These are phyloP conservation scores for Macrostomum lignano DNA, from an alignment of 1,140 invertebrate species.

Conservation along the genomic window DNA sequence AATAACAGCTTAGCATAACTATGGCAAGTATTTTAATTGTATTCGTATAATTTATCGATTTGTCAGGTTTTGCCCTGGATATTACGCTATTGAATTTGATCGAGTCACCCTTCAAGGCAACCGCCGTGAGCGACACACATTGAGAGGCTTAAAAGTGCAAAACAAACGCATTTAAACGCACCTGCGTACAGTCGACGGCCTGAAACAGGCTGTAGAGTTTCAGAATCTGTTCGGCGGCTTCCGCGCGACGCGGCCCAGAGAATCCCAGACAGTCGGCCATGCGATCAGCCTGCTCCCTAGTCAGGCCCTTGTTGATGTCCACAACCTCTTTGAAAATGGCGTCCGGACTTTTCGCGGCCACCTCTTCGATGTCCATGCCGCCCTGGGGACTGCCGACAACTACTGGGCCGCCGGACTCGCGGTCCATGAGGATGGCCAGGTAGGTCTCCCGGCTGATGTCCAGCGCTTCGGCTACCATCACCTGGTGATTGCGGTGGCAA, in stretches of 20 bases:
- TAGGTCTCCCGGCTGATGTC: conserved; percentile 81
- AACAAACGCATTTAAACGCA: too few relatives aligned
- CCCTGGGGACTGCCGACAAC: conserved; percentile 17
- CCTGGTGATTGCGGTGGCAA: too few relatives aligned
- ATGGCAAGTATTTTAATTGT: too few relatives aligned
- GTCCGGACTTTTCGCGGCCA: conserved; percentile 73
- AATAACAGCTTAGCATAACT: too few relatives aligned
- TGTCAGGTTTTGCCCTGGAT: too few relatives aligned
- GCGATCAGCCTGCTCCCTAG: conserved; percentile 42
- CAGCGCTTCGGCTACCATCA: conserved; percentile 95
- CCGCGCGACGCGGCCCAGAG: conserved; percentile 33
- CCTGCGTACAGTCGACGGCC: conserved; percentile 69
- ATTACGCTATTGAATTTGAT: too few relatives aligned
- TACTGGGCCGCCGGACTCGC: conserved; percentile 30
- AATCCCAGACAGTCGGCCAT: conserved; percentile 66
- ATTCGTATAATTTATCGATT: too few relatives aligned
- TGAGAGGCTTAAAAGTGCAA: too few relatives aligned
- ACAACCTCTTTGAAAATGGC: conserved; percentile 44
- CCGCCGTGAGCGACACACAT: too few relatives aligned
- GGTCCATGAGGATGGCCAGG: conserved; percentile 78
- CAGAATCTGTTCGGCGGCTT: conserved; percentile 56
- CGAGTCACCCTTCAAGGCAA: too few relatives aligned
- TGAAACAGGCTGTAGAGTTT: conserved; percentile 68
- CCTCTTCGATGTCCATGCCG: conserved; percentile 84
- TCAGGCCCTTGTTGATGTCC: conserved; percentile 34